These are phyloP conservation scores for Arenaria interpres DNA, from an alignment of 2,113 vertebrate species.

Conservation along the genomic window DNA sequence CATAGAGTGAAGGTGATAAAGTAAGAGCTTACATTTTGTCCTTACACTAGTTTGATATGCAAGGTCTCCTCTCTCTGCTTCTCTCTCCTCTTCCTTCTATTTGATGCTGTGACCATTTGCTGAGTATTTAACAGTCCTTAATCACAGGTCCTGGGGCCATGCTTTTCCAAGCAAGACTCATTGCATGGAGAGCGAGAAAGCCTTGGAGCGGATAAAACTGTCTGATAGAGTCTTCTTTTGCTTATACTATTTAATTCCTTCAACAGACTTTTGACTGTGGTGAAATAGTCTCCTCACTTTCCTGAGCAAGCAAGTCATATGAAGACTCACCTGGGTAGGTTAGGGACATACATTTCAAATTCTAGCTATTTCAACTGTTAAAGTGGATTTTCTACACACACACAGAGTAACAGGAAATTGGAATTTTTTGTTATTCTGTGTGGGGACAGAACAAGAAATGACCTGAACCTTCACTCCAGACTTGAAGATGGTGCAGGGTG, in stretches of 20 bases:
- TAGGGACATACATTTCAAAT: not conserved
- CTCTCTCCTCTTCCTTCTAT: not conserved
- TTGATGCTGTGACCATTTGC: not conserved
- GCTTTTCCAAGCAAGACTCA: not conserved
- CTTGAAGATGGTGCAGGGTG: not conserved
- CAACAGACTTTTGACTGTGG: not conserved
- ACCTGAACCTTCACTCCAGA: not conserved
- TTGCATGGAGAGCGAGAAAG: not conserved
- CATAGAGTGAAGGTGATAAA: not conserved
- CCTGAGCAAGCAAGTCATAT: not conserved
- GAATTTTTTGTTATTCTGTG: not conserved
- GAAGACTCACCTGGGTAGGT: not conserved
- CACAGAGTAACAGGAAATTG: not conserved
- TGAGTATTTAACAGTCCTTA: slow-evolving; percentile 25
- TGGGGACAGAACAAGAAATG: not conserved
- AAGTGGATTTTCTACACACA: not conserved
- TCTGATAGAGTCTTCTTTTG: not conserved
- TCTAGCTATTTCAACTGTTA: slow-evolving; percentile 4
- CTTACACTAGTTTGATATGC: not conserved
- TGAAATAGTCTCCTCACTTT: not conserved
- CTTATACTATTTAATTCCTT: slow-evolving; percentile 13
- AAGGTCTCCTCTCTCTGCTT: not conserved
- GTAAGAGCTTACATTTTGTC: not conserved
- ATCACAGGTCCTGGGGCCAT: not conserved
- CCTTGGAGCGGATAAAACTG: not conserved